Evolutionary conservation across 2,113 vertebrate genomes (phyloP).

Genomic region (Delphinapterus leucas): DNA sequence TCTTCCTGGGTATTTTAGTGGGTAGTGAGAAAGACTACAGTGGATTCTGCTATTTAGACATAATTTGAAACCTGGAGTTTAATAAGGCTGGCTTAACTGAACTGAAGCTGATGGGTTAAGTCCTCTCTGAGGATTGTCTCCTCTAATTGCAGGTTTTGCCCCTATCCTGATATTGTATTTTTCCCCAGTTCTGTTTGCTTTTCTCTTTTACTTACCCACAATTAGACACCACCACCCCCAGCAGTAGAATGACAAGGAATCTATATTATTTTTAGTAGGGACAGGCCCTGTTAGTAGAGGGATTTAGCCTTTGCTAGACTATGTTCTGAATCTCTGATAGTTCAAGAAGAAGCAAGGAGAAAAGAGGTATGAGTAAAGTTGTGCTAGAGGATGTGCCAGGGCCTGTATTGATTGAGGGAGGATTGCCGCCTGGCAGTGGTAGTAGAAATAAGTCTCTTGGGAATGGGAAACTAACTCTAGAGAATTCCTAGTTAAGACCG

Average conservation of each 20-base stretch:
- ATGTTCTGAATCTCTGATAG: conserved; percentile 61
- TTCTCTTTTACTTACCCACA: conserved; percentile 20
- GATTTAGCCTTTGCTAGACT: conserved; percentile 33
- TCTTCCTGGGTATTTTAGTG: conserved; percentile 21
- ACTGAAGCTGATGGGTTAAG: not conserved
- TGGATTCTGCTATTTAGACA: not conserved
- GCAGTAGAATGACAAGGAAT: not conserved
- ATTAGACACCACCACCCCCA: not conserved
- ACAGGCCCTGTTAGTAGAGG: not conserved
- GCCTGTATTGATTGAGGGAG: conserved; percentile 61
- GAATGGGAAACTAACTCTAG: conserved; percentile 43
- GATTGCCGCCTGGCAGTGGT: conserved; percentile 55
- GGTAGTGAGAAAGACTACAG: not conserved
- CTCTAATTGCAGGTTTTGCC: not conserved
- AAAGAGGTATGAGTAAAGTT: conserved; percentile 62
- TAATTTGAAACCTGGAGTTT: conserved; percentile 46
- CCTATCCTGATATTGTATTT: conserved; percentile 18
- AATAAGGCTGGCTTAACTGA: conserved; percentile 9
- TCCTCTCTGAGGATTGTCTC: not conserved
- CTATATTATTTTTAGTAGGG: conserved; percentile 29
- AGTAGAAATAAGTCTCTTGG: conserved; percentile 23
- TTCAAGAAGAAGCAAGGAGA: conserved; percentile 66
- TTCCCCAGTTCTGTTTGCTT: conserved; percentile 23
- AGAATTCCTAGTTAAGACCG: conserved; percentile 41
- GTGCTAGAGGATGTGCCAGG: conserved; percentile 64